Evolutionary conservation across 2,888 invertebrate species (phyloP).

Genomic region (Hemistola chrysoprasaria): DNA sequence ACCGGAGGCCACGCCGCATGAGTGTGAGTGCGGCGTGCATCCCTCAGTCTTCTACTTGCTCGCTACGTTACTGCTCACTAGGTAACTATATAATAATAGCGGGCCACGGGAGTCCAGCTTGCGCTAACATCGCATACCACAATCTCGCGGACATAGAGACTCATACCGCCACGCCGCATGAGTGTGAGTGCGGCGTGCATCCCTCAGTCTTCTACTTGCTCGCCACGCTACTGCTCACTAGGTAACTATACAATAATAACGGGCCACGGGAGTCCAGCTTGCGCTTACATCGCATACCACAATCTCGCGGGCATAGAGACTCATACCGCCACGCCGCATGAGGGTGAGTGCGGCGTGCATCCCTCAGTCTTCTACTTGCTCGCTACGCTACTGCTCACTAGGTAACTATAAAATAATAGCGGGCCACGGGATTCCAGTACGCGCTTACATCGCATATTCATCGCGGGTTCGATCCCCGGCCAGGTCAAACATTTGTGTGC

Average conservation of each 20-base stretch:
- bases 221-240: too few species aligned
- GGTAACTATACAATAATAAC: conserved; percentile 74
- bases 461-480: too few species aligned
- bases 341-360: conserved; percentile 85
- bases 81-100: conserved; percentile 50
- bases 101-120: too few species aligned
- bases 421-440: too few species aligned
- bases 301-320: conserved; percentile 80
- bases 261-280: conserved; percentile 75
- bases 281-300: conserved; percentile 85
- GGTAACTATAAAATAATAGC: conserved; percentile 50
- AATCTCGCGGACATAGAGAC: too few species aligned
- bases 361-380: conserved; percentile 85
- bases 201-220: too few species aligned
- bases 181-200: too few species aligned
- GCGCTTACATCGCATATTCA: too few species aligned
- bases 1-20: conserved; percentile 71
- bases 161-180: too few species aligned
- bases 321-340: conserved; percentile 68
- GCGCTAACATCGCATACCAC: too few species aligned
- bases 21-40: conserved; percentile 85
- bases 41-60: conserved; percentile 85
- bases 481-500: too few species aligned
- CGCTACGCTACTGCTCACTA: conserved; percentile 81
- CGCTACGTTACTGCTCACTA: conserved; percentile 81